Evolutionary conservation across 1,140 invertebrate species (phyloP), one percentile per base, ranked within the genome.

Genomic region (Coelopa frigida): DNA sequence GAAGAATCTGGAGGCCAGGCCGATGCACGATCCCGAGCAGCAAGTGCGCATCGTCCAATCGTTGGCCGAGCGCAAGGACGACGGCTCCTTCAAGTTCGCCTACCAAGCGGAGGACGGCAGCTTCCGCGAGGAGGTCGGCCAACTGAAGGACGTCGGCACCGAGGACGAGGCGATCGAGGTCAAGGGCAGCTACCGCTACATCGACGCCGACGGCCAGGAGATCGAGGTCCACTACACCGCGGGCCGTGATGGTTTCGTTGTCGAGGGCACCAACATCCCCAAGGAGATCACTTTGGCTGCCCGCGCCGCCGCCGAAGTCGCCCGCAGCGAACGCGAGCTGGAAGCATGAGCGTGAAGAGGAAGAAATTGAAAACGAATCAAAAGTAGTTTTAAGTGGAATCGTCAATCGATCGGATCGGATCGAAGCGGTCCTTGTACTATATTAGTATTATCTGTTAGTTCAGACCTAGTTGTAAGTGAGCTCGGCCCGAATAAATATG

Each of bases 211-310:
- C 55, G 84, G 85, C 32, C 71, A 83, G 52, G 72, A 75, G 11
- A 79, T 86, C 53, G 76, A 76, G 54, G 79, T 88, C 7, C 69
- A 73, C 52, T 78, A 77, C 54, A 76, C 73, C 2, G 81, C 81
- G 27, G 81, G 83, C 53, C 79, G 82, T 53, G 81, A 81, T 46
- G 81, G 80, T 17, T 83, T 80, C 58, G 61, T 74, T n/a, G 72
- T 80, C 43, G 50, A 64, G 12, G 78, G 78, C 20, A 75, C 72
- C 35, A 77, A 78, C 51, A 70, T 79, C 40, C 76, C 74, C 7
- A 31, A 11, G 61, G 61, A 61, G 37, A 64, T 64, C 23, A 41
- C 50, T 12, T 43, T 23, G 0, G 6, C 51, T 32, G 60, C 60
- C 39, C 54, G 52, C 56, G 50, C 58, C 3, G 60, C 60, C 15